Conservation (phyloP, 1,140 invertebrate species). For the Zaprionus camerounensis region DNA sequence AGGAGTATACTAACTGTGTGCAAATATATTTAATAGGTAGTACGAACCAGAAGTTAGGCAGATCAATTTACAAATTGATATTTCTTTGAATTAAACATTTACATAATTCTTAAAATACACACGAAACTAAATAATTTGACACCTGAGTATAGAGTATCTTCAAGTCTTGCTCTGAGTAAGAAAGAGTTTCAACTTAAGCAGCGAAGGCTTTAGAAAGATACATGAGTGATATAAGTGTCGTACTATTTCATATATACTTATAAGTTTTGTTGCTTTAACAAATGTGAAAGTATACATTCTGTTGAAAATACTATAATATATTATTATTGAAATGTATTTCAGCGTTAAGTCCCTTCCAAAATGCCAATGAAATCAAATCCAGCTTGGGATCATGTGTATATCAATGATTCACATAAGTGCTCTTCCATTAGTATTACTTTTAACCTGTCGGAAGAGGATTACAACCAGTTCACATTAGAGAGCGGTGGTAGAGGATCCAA, state of each 20-base stretch:
- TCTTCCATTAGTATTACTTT: constrained; percentile 75
- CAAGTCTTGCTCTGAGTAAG: too few species aligned
- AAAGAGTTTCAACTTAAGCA: too few species aligned
- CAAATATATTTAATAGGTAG: too few species aligned
- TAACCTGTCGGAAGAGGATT: constrained; percentile 56
- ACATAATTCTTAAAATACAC: neutral
- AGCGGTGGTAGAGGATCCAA: constrained; percentile 66
- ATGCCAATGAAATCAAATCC: constrained; percentile 73
- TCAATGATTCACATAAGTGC: constrained; percentile 79
- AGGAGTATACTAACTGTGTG: too few species aligned
- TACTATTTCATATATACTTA: neutral
- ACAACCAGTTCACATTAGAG: constrained; percentile 33
- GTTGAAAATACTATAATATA: neutral
- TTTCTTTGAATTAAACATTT: neutral
- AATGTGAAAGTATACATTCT: neutral
- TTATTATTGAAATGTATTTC: neutral
- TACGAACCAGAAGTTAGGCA: too few species aligned
- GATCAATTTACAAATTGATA: neutral
- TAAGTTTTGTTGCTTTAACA: neutral
- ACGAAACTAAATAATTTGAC: neutral
- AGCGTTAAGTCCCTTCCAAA: neutral
- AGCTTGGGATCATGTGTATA: constrained; percentile 76
- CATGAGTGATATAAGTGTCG: neutral
- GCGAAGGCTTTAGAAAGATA: too few species aligned
- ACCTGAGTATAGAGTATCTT: neutral